Evolutionary conservation across 1,140 invertebrate genomes (phyloP).

Genomic region (Papilio polyxenes): DNA sequence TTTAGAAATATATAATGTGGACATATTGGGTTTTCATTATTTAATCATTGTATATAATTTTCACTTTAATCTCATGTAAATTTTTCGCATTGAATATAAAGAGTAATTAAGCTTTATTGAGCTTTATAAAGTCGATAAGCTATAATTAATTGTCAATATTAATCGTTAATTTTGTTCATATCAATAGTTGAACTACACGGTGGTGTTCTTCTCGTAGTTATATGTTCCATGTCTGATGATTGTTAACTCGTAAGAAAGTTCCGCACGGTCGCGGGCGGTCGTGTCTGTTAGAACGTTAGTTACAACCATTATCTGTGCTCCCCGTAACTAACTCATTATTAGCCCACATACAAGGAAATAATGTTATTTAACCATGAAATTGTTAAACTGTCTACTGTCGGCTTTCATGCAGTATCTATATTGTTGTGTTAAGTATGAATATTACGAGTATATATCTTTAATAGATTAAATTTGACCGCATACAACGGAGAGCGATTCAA

Average conservation of each 20-base stretch:
- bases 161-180: neutral
- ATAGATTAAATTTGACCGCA: no score
- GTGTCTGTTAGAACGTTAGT: neutral
- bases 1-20: neutral
- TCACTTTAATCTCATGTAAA: no score
- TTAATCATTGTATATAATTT: neutral
- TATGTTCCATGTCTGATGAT: neutral
- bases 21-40: neutral
- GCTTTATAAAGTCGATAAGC: neutral
- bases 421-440: neutral
- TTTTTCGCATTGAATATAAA: neutral
- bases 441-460: neutral
- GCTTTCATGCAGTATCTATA: neutral
- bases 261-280: constrained; percentile 4
- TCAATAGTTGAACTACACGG: neutral
- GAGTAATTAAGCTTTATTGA: neutral
- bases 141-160: neutral
- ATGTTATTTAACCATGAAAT: constrained; percentile 21
- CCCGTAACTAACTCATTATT: constrained; percentile 21
- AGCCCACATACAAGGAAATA: constrained; percentile 18
- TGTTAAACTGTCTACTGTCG: neutral
- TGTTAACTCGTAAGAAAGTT: constrained; percentile 23
- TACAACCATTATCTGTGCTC: constrained; percentile 5
- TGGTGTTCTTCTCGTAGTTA: neutral
- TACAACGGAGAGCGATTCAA: no score